Conservation (phyloP, 2,888 invertebrate genomes). For the Proisotoma minuta region DNA sequence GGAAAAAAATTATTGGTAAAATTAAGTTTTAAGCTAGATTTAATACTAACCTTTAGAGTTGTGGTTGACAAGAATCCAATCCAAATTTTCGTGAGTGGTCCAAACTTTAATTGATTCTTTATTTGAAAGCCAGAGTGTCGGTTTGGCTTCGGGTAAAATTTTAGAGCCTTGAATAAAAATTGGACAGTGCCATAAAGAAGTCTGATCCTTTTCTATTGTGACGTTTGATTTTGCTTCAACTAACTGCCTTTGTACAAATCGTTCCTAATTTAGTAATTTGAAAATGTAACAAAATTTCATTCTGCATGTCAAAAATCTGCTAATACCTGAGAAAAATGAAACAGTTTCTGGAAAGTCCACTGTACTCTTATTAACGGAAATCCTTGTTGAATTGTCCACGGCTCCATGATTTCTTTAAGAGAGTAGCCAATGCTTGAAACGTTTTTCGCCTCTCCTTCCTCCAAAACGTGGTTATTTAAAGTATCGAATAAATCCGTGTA, state of each 20-base stretch:
- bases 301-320: not conserved
- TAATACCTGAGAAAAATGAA: not conserved
- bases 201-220: not conserved
- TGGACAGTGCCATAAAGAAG: constrained; percentile 27
- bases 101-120: constrained; percentile 5
- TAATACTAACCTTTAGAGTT: constrained; percentile 24
- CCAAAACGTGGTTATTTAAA: constrained; percentile 15
- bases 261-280: constrained; percentile 13
- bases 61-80: constrained; percentile 29
- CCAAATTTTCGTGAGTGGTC: not conserved
- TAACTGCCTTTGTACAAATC: constrained; percentile 11
- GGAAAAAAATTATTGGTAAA: not conserved
- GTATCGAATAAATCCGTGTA: constrained; percentile 35
- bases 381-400: constrained; percentile 32
- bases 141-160: not conserved
- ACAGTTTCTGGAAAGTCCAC: not conserved
- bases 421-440: not conserved
- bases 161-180: constrained; percentile 17
- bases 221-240: not conserved
- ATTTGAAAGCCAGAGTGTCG: constrained; percentile 27
- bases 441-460: constrained; percentile 10
- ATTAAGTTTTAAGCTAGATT: not conserved
- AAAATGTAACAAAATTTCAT: not conserved
- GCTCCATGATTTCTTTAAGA: constrained; percentile 31
- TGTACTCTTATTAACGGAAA: constrained; percentile 28